Evolutionary conservation across 2,113 vertebrate genomes (phyloP).

Genomic region (Bos javanicus): DNA sequence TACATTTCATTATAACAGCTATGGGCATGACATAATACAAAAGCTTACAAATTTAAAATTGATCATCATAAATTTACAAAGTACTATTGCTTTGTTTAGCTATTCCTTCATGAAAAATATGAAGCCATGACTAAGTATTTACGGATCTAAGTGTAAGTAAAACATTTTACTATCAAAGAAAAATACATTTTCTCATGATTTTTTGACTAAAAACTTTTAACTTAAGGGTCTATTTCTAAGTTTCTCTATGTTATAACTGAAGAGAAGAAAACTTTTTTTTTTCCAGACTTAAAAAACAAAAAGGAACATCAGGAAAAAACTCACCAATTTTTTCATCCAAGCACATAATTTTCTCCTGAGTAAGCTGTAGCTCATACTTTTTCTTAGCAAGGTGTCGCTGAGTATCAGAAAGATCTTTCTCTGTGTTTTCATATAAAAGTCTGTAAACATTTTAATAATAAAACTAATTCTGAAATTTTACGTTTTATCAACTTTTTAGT

Average conservation of each 20-base stretch:
- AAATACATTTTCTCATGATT: conserved; percentile 20
- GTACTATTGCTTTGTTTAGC: background rate
- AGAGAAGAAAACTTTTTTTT: background rate
- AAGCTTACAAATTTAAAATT: background rate
- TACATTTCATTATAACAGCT: background rate
- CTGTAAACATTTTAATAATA: conserved; percentile 78
- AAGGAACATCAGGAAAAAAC: conserved; percentile 50
- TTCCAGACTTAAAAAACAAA: background rate
- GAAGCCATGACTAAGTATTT: conserved; percentile 12
- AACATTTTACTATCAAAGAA: conserved; percentile 12
- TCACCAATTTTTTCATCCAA: conserved; percentile 85
- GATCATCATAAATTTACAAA: conserved; percentile 22
- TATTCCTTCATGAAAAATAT: conserved; percentile 14
- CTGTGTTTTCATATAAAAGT: conserved; percentile 82
- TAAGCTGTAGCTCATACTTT: conserved; percentile 82
- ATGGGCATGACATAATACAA: background rate
- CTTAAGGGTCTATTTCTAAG: background rate
- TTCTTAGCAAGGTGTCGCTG: conserved; percentile 82
- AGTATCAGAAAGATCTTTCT: conserved; percentile 82
- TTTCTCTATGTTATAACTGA: conserved; percentile 8
- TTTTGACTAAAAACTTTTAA: background rate
- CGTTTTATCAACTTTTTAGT: conserved; percentile 36
- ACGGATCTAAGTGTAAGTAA: background rate
- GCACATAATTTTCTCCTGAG: conserved; percentile 82
- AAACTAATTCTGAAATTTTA: conserved; percentile 69